Base-by-base conservation (phyloP, 2,888 invertebrate species). In the Platerodrilus igneus region DNA sequence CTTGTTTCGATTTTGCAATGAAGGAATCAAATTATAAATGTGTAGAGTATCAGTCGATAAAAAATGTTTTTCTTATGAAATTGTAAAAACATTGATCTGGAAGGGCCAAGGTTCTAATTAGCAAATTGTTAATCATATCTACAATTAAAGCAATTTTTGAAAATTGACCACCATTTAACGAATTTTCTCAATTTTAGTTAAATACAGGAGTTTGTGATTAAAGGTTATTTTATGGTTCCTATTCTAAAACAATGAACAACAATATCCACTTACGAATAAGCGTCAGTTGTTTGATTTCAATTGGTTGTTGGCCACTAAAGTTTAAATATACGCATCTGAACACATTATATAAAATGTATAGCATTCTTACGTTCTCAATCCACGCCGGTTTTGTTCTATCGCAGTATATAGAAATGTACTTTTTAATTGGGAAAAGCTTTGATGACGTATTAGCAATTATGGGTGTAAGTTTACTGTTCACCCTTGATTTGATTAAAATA, bases 261-360 rank as follows among this genome's bases (percentile, higher is more conserved):
- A 20, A 32, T 10, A n/a, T 32, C 5, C 22, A 21, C 8, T 11
- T 36, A 2, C 21, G 22, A n/a, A 10, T 36, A 8, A 4, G 21
- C 4, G 5, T 11, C 2, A n/a, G n/a, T 4, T 15, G 9, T 8
- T n/a, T 36, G 8, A 20, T 3, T 11, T 14, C 5, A 16, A 10
- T 36, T 6, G 36, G 36, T 1, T 36, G 20, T 29, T 36, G 36
- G 36, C 36, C 36, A 9, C 8, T 29, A 9, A 9, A 29, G 11
- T 28, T 21, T 4, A 36, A 29, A n/a, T 17, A 8, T 16, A 36
- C 21, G 5, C 3, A 14, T 13, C n/a, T 20, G 7, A n/a, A 13
- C 2, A 3, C 13, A 6, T n/a, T 27, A 3, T 35, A 35, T 10
- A 16, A 10, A 11, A 10, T 18, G n/a, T 13, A 35, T 9, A 20